Percentiles rank a stretch among this genome's conserved stretches.
These are phyloP conservation scores for Hippocampus guttulatus DNA, from an alignment of 2,113 vertebrate species.

Conservation along the genomic window DNA sequence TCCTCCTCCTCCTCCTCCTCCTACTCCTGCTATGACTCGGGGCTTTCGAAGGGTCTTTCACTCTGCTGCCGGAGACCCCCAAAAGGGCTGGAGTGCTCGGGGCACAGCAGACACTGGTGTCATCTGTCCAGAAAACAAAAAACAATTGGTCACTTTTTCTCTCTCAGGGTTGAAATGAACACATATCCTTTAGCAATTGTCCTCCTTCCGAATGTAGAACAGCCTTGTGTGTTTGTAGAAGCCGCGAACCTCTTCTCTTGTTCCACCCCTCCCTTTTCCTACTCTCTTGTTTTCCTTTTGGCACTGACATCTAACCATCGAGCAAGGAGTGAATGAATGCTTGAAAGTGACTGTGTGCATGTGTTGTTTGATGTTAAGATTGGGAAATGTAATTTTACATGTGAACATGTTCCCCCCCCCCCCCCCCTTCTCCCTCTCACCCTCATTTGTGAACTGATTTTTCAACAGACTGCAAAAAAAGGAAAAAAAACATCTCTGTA, in stretches of 20 bases:
- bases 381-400: constrained; percentile 81
- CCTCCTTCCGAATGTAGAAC: constrained; percentile 47
- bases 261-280: constrained; percentile 33
- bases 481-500: constrained; percentile 62
- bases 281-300: constrained; percentile 48
- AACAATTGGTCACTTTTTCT: constrained; percentile 69
- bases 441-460: constrained; percentile 70
- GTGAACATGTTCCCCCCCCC: constrained; percentile 65
- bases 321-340: constrained; percentile 69
- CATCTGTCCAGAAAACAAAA: constrained; percentile 46
- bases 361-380: constrained; percentile 70
- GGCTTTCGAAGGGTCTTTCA: constrained; percentile 31
- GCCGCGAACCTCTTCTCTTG: constrained; percentile 13
- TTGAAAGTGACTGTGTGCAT: constrained; percentile 67
- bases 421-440: constrained; percentile 49
- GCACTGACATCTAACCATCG: constrained; percentile 72
- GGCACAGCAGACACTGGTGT: constrained; percentile 43
- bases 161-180: constrained; percentile 78
- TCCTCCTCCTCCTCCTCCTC: not conserved
- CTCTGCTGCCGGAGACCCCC: constrained; percentile 11
- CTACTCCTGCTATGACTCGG: constrained; percentile 14
- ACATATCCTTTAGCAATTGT: constrained; percentile 68
- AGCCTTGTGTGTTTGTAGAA: constrained; percentile 44
- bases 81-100: constrained; percentile 8
- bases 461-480: constrained; percentile 77